Percentiles rank a stretch among this genome's conserved stretches.
phyloP scores from a whole-genome alignment of 2,113 vertebrate genomes.

The Melospiza georgiana region DNA sequence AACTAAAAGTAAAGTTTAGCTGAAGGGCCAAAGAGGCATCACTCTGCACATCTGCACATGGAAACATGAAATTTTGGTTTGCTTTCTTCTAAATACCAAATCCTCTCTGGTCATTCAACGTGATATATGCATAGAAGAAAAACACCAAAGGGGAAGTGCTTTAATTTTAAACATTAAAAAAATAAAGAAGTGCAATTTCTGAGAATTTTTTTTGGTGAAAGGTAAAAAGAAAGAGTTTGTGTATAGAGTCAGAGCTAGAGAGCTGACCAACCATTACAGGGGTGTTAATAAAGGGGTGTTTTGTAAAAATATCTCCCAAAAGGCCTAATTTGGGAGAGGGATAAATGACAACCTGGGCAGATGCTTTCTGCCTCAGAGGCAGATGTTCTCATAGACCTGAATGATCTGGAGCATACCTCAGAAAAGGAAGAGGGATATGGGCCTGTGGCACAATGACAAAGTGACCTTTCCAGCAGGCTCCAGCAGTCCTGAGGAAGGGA shows the following conservation, averaged over 20 bases:
- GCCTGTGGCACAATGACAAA: neutral
- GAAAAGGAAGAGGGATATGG: neutral
- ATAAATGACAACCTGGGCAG: neutral
- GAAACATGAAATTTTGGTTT: neutral
- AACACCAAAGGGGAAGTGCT: neutral
- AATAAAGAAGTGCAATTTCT: neutral
- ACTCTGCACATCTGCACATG: neutral
- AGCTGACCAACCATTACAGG: neutral
- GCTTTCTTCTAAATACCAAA: neutral
- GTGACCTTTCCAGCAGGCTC: neutral
- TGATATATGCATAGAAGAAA: neutral
- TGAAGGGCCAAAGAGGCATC: neutral
- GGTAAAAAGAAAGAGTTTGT: neutral
- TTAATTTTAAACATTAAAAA: neutral
- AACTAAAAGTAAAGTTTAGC: neutral
- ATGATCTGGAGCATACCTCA: neutral
- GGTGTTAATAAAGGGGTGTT: fast-evolving
- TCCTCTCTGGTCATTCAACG: fast-evolving
- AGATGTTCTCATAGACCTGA: neutral
- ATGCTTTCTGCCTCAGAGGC: neutral
- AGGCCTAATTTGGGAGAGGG: neutral
- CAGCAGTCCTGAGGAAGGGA: neutral
- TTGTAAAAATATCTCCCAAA: neutral
- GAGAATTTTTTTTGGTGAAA: neutral
- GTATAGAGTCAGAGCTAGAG: neutral